A percentile compares a stretch with the other conserved stretches of the same genome.
phyloP scores from a whole-genome alignment of 1,140 invertebrate species.

The Oryctes rhinoceros region DNA sequence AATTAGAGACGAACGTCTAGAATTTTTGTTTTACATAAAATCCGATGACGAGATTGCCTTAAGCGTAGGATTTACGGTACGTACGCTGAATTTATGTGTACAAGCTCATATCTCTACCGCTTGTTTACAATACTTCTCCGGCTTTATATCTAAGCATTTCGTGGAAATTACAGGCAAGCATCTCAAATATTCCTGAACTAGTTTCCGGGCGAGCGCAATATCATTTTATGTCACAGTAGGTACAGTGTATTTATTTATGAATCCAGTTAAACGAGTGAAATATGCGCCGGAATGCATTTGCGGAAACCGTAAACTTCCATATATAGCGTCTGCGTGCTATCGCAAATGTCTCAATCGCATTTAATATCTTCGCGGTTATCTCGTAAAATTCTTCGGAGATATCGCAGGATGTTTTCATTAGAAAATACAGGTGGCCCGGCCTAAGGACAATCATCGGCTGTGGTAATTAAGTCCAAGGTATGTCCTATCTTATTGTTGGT shows the following conservation, averaged over 20 bases:
- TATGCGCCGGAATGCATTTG: not conserved
- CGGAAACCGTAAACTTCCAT: not conserved
- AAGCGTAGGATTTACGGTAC: too few relatives aligned
- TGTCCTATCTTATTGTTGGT: too few relatives aligned
- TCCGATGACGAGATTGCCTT: too few relatives aligned
- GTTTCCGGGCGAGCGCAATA: constrained; percentile 7
- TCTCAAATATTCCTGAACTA: constrained; percentile 4
- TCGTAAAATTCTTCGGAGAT: not conserved
- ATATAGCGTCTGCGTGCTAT: not conserved
- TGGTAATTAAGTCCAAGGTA: too few relatives aligned
- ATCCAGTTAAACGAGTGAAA: not conserved
- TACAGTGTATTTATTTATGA: constrained; percentile 1
- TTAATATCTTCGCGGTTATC: not conserved
- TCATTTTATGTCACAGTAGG: not conserved
- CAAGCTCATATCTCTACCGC: too few relatives aligned
- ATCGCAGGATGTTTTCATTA: too few relatives aligned
- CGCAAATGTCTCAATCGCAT: not conserved
- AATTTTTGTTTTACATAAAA: too few relatives aligned
- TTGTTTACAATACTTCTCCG: not conserved
- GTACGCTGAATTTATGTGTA: too few relatives aligned
- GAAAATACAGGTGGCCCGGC: too few relatives aligned
- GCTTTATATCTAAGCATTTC: not conserved
- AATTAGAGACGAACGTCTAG: too few relatives aligned
- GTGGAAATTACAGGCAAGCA: constrained; percentile 4
- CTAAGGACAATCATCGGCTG: too few relatives aligned